Evolutionary conservation across 2,113 vertebrate species (phyloP), one percentile per base, ranked within the genome.

Genomic region (Numida meleagris): DNA sequence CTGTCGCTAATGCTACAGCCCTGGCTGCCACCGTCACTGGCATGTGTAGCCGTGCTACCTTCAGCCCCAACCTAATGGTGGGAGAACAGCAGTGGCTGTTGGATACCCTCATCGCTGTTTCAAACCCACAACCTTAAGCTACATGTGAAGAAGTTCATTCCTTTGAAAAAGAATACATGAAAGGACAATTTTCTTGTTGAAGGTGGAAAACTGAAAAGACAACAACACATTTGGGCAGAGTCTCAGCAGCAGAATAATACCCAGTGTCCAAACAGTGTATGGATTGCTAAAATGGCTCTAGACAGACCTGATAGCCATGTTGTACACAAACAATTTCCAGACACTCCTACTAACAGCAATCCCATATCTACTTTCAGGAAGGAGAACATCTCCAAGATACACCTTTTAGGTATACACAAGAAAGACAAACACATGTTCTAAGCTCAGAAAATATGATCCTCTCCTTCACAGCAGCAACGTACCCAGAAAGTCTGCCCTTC

Each of bases 1-100:
- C 51, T 83, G 83, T 76, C 73, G 71, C 81, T 80, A 79, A 76
- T 33, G 16, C 14, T 93, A 82, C 15, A 65, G 51, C 70, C 78
- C 50, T 72, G 12, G 62, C 25, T 89, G 45, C 71, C 24, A 8
- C 1, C 0, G 75, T 82, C 2, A 10, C 75, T 87, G 70, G 80
- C 82, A 88, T 18, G 10, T 19, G 42, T 80, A 42, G 33, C 57
- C 66, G 27, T 45, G 36, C 68, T 90, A 34, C 50, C 38, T 87
- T 81, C 53, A 61, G 20, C 10, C 23, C 40, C 23, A 38, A 4
- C 20, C 34, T 65, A 51, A 38, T 9, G 23, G 25, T 0, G 0
- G 31, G 40, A 43, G 66, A 75, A 58, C 36, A 11, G 34, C 25
- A 36, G n/a, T 8, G 24, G 6, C 1, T 1, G 78, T 57, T 71